phyloP scores from a whole-genome alignment of 2,888 invertebrate species.

The Quadroppia sp. region DNA sequence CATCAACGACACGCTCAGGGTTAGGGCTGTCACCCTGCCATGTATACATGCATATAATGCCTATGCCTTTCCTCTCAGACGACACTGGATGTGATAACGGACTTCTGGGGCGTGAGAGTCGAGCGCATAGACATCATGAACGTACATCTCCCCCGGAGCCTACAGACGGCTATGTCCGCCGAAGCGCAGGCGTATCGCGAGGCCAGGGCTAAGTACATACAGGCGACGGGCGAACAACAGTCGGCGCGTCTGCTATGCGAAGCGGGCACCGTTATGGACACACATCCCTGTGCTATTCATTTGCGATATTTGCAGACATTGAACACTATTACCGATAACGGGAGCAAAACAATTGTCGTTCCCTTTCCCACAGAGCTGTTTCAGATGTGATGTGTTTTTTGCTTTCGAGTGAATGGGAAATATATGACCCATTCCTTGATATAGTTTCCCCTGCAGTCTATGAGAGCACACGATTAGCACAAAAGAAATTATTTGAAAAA shows the following conservation, averaged over 20 bases:
- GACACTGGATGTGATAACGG: conserved; percentile 81
- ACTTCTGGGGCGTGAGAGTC: conserved; percentile 94
- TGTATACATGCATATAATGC: too few relatives aligned
- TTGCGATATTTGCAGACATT: conserved; percentile 78
- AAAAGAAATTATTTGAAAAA: too few relatives aligned
- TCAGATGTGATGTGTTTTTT: too few relatives aligned
- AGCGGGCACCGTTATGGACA: conserved; percentile 55
- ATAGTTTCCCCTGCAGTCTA: too few relatives aligned
- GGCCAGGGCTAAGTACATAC: conserved; percentile 62
- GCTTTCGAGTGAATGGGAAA: too few relatives aligned
- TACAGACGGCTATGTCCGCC: conserved; percentile 78
- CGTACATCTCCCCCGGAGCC: conserved; percentile 68
- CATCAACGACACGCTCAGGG: too few relatives aligned
- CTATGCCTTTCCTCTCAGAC: conserved; percentile 86
- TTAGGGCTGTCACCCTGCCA: too few relatives aligned
- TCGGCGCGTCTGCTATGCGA: conserved; percentile 64
- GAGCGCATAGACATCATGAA: conserved; percentile 95
- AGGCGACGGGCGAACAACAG: conserved; percentile 90
- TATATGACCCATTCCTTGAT: too few relatives aligned
- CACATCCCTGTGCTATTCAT: conserved; percentile 51
- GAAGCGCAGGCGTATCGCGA: conserved; percentile 75
- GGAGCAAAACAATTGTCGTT: conserved; percentile 91
- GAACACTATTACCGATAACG: conserved; percentile 85
- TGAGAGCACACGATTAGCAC: too few relatives aligned
- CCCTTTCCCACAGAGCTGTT: too few relatives aligned